phyloP scores from a whole-genome alignment of 2,888 invertebrate genomes.

The Dolichopus griseipennis region DNA sequence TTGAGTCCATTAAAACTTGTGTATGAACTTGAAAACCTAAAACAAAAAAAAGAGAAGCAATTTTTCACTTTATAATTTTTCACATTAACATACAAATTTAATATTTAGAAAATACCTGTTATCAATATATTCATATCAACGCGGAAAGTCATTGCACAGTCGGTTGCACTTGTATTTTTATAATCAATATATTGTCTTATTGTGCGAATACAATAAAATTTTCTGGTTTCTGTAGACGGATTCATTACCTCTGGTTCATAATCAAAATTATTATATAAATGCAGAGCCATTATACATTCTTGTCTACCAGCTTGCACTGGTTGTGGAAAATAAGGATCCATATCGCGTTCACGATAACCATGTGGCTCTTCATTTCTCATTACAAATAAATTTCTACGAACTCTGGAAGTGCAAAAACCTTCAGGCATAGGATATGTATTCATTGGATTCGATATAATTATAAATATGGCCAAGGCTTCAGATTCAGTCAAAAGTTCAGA shows the following conservation, averaged over 20 bases:
- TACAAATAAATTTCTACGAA: conserved; percentile 42
- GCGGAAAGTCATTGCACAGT: conserved; percentile 69
- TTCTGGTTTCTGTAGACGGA: conserved; percentile 44
- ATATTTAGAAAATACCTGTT: conserved; percentile 49
- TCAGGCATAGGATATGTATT: conserved; percentile 62
- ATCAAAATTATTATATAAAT: conserved; percentile 12
- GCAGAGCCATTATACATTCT: conserved; percentile 9
- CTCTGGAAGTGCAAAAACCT: conserved; percentile 55
- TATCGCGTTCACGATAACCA: conserved; percentile 15
- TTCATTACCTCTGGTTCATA: conserved; percentile 21
- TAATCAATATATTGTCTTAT: conserved; percentile 61
- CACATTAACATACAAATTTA: no score
- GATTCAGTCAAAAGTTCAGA: conserved; percentile 65
- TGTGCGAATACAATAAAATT: conserved; percentile 61
- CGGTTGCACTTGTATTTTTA: conserved; percentile 64
- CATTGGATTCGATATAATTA: conserved; percentile 70
- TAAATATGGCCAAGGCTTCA: conserved; percentile 70
- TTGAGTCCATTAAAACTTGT: conserved; percentile 39
- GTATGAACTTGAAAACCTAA: conserved; percentile 52
- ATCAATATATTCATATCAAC: conserved; percentile 73
- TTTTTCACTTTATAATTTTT: conserved; percentile 4
- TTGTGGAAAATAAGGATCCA: not conserved
- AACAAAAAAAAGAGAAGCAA: no score
- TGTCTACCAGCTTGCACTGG: not conserved
- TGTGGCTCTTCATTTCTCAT: conserved; percentile 37